A percentile compares a stretch with the other conserved stretches of the same genome.
Conservation (phyloP, 2,113 vertebrate species). For the Cephalopholis sonnerati region DNA sequence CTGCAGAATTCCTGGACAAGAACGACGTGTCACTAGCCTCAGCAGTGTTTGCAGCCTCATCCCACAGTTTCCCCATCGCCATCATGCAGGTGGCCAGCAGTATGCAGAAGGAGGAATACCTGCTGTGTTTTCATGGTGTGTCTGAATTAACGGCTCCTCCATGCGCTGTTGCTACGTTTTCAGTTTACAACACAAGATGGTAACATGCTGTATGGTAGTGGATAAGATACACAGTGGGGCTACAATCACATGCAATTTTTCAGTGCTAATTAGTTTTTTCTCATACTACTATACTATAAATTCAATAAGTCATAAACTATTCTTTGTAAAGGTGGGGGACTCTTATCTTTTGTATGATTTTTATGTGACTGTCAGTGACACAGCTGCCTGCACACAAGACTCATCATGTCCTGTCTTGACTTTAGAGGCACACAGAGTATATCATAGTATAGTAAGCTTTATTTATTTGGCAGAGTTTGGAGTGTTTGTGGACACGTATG, state of each 20-base stretch:
- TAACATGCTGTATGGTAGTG: neutral
- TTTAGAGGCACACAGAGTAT: neutral
- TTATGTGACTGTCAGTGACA: neutral
- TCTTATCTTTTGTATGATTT: neutral
- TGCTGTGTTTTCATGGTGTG: constrained; percentile 97
- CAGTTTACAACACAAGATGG: neutral
- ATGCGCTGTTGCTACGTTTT: neutral
- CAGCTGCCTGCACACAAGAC: neutral
- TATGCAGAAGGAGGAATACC: constrained; percentile 95
- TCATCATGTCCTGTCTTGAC: neutral
- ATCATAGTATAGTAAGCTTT: neutral
- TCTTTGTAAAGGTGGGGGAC: neutral
- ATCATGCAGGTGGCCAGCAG: constrained; percentile 95
- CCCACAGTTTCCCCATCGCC: constrained; percentile 95
- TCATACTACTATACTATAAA: no score
- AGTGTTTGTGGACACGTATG: constrained; percentile 96
- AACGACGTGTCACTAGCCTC: constrained; percentile 95
- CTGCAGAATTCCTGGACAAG: constrained; percentile 97
- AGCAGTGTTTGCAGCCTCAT: constrained; percentile 93
- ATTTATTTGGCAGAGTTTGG: constrained; percentile 90
- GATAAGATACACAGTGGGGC: neutral
- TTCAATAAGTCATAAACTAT: no score
- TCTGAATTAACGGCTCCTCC: neutral
- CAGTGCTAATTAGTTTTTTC: no score
- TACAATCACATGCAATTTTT: neutral